These are phyloP conservation scores for Dasysyrphus albostriatus DNA, from an alignment of 2,888 invertebrate species.

Conservation along the genomic window DNA sequence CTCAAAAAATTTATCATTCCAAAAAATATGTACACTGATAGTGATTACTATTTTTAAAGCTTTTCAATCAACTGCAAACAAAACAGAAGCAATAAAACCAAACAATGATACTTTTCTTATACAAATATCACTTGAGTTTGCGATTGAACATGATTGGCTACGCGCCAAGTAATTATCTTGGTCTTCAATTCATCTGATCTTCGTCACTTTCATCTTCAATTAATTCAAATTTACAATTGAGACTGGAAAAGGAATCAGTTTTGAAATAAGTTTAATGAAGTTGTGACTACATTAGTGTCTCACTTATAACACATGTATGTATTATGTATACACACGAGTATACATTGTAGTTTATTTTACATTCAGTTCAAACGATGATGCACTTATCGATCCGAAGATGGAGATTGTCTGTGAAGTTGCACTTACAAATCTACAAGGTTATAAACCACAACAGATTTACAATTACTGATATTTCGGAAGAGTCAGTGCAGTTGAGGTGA, in stretches of 20 bases:
- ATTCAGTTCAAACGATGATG: constrained; percentile 43
- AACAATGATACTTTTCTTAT: not conserved
- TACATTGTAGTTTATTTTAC: constrained; percentile 3
- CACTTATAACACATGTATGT: not conserved
- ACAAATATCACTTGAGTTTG: not conserved
- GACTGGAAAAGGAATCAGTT: constrained; percentile 8
- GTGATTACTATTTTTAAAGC: too few species aligned
- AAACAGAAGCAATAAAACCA: not conserved
- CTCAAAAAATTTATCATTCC: too few species aligned
- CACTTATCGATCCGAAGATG: constrained; percentile 36
- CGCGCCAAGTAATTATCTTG: constrained; percentile 30
- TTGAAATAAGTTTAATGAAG: constrained; percentile 41
- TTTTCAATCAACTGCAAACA: not conserved
- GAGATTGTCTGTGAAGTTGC: constrained; percentile 56
- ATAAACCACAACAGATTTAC: constrained; percentile 13
- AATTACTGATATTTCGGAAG: constrained; percentile 41
- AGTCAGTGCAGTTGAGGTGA: constrained; percentile 41
- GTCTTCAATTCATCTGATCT: constrained; percentile 33
- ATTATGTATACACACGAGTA: too few species aligned
- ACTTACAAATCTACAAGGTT: constrained; percentile 56
- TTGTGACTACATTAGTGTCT: constrained; percentile 1
- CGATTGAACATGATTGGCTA: constrained; percentile 21
- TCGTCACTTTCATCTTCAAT: constrained; percentile 42
- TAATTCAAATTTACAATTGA: constrained; percentile 19
- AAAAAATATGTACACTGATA: too few species aligned